Conservation (phyloP, 2,888 invertebrate genomes). For the Melanchra persicariae region DNA sequence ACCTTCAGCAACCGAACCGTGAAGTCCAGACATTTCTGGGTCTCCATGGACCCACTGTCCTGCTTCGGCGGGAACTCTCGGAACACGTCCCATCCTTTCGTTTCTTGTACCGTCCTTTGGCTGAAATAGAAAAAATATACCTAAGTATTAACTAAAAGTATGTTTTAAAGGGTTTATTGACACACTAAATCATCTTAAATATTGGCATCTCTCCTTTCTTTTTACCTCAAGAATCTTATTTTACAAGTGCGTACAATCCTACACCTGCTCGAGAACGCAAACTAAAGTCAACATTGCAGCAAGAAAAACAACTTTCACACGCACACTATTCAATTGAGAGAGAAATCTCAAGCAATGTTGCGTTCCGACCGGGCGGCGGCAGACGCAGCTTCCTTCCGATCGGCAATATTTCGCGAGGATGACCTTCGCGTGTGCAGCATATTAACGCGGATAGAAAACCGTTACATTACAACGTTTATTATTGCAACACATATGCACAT, state of each 20-base stretch:
- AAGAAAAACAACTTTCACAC: constrained; percentile 88
- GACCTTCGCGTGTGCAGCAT: constrained; percentile 74
- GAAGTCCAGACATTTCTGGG: constrained; percentile 96
- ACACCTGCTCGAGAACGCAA: constrained; percentile 56
- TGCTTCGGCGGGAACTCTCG: constrained; percentile 97
- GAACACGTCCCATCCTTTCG: constrained; percentile 99
- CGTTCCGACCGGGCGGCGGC: constrained; percentile 61
- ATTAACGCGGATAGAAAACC: constrained; percentile 72
- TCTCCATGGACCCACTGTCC: constrained; percentile 97
- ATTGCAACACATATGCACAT: constrained; percentile 78
- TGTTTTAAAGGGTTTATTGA: background rate
- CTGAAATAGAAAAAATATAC: constrained; percentile 86
- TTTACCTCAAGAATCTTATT: background rate
- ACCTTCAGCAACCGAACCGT: constrained; percentile 96
- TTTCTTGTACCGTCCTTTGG: constrained; percentile 95
- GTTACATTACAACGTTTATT: constrained; percentile 68
- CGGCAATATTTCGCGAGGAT: constrained; percentile 52
- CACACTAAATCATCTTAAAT: background rate
- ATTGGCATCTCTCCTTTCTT: constrained; percentile 2
- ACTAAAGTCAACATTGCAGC: constrained; percentile 69
- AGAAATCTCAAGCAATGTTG: constrained; percentile 77
- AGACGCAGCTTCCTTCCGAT: constrained; percentile 81
- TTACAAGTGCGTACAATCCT: constrained; percentile 24
- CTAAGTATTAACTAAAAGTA: background rate
- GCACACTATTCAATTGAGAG: constrained; percentile 79